Evolutionary conservation across 2,113 vertebrate genomes (phyloP).

Genomic region (Bujurquina vittata): DNA sequence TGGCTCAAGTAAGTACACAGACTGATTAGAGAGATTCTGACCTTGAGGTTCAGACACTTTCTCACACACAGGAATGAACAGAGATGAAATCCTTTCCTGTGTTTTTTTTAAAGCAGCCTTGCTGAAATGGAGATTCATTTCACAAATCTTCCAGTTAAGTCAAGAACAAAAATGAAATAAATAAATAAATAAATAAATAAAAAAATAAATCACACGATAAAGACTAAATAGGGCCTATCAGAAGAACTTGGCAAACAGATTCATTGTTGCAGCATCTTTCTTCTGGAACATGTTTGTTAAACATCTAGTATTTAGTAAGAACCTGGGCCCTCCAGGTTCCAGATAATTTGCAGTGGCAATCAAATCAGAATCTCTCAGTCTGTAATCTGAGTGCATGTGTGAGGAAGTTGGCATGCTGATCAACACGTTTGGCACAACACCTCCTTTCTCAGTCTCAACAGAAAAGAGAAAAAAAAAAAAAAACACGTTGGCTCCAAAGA

Average conservation of each 20-base stretch:
- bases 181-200: not conserved
- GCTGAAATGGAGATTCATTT: not conserved
- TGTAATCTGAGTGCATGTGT: slow-evolving; percentile 34
- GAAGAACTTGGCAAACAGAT: slow-evolving; percentile 6
- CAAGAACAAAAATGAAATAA: not conserved
- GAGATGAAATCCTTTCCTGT: slow-evolving; percentile 24
- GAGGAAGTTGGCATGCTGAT: slow-evolving; percentile 36
- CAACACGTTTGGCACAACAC: slow-evolving; percentile 28
- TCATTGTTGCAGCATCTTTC: slow-evolving; percentile 3
- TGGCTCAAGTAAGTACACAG: slow-evolving; percentile 39
- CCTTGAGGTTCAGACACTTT: slow-evolving; percentile 63
- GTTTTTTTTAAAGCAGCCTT: not conserved
- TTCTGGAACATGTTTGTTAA: slow-evolving; percentile 9
- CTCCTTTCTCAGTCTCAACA: slow-evolving; percentile 15
- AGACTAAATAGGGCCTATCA: not conserved
- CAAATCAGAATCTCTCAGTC: slow-evolving; percentile 48
- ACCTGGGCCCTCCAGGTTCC: not conserved
- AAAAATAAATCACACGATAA: not conserved
- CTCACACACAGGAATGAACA: slow-evolving; percentile 52
- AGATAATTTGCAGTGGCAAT: slow-evolving; percentile 26
- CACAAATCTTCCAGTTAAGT: not conserved
- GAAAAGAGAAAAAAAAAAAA: not conserved
- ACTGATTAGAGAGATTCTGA: slow-evolving; percentile 65
- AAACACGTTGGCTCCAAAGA: no score
- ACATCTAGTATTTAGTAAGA: slow-evolving; percentile 20